Evolutionary conservation across 2,888 invertebrate species (phyloP), one percentile per base, ranked within the genome.

Genomic region (Tiliacea aurago): DNA sequence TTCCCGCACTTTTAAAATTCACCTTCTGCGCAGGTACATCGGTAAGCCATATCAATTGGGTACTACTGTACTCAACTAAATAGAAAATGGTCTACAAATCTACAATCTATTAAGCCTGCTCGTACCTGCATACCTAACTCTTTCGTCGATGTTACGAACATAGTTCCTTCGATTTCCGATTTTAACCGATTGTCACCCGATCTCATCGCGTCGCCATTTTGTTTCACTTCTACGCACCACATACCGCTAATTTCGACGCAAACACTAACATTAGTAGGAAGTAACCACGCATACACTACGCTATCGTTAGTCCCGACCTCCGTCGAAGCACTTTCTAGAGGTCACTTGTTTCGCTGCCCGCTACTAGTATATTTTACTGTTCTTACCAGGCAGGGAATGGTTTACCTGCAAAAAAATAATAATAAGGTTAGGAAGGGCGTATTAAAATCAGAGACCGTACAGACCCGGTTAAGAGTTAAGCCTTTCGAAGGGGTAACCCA

Each of bases 281-380:
- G 89, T 86, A 87, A 89, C 88, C 89, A 89, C 90, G 88, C 88
- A 88, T 83, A 84, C 84, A 82, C 84, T 80, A 82, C 79, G 82
- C 81, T 83, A 78, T 80, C 85, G 80, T 72, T 47, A 83, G 87
- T 87, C 88, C 78, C 72, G 73, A 88, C 93, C 93, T 90, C 93
- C 93, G 93, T 94, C 95, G 95, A 95, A 95, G 95, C 95, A 95
- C 95, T 95, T 95, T 95, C 95, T 95, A 94, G 94, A 92, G 94
- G 93, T 87, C 82, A 72, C 80, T 61, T 70, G 63, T 67, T 68
- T 83, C 90, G 86, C 89, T 89, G 88, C 85, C 87, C 75, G 83
- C 66, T 37, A 76, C 67, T 15, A 76, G 81, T 68, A 66, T 59
- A 68, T 73, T 82, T 74, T 83, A 89, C 83, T 88, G 87, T 90